These are phyloP conservation scores for Volucella bombylans DNA, from an alignment of 2,888 invertebrate species.

Conservation along the genomic window DNA sequence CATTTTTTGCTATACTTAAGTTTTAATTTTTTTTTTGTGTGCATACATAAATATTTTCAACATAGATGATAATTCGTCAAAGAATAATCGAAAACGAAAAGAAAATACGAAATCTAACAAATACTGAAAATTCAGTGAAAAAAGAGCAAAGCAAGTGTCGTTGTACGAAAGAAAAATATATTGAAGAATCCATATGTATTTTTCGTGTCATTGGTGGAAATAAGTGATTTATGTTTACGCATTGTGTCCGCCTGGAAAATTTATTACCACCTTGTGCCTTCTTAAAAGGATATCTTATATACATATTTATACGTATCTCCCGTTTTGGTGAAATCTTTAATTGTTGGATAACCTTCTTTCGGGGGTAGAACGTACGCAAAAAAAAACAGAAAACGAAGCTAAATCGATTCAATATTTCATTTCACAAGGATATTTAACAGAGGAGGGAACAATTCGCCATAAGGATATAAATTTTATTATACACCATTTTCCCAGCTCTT, in stretches of 20 bases:
- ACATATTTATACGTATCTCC: constrained; percentile 1
- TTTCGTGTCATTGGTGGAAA: constrained; percentile 13
- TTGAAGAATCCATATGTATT: constrained; percentile 40
- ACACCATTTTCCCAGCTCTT: constrained; percentile 25
- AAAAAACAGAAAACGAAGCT: constrained; percentile 33
- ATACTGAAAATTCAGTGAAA: constrained; percentile 49
- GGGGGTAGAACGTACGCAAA: neutral
- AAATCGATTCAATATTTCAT: constrained; percentile 70
- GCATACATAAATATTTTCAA: neutral
- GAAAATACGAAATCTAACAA: constrained; percentile 33
- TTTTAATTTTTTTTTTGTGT: constrained; percentile 7
- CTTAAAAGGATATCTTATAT: constrained; percentile 59
- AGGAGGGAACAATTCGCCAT: constrained; percentile 59
- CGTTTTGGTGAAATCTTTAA: constrained; percentile 51
- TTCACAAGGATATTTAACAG: constrained; percentile 63
- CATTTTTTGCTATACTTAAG: constrained; percentile 18
- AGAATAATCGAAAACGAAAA: constrained; percentile 18
- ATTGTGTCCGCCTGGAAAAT: constrained; percentile 68
- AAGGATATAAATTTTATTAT: constrained; percentile 68
- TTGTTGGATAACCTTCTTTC: constrained; percentile 63
- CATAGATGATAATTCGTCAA: constrained; percentile 48
- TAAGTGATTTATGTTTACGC: constrained; percentile 70
- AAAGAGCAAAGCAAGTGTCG: constrained; percentile 36
- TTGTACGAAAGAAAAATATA: constrained; percentile 22
- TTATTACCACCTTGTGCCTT: constrained; percentile 54